phyloP scores from a whole-genome alignment of 2,113 vertebrate genomes.

The Columba livia region DNA sequence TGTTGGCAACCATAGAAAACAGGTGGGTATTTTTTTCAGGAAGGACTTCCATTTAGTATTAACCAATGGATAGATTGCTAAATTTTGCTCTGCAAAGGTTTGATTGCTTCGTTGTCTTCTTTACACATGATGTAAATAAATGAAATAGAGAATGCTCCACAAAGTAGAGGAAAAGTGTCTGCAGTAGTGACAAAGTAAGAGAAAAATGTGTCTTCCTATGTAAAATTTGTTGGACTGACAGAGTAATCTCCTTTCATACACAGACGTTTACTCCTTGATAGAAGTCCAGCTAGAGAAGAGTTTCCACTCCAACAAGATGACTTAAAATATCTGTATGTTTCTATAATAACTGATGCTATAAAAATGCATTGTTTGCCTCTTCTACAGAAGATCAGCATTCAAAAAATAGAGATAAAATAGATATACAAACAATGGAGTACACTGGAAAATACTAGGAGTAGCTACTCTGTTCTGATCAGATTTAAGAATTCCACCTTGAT shows the following conservation, averaged over 20 bases:
- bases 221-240: background rate
- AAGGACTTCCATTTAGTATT: background rate
- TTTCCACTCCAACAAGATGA: background rate
- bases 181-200: background rate
- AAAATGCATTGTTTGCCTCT: background rate
- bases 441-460: background rate
- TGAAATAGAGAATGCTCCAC: background rate
- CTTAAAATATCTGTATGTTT: background rate
- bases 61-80: background rate
- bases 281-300: background rate
- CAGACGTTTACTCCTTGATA: background rate
- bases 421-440: background rate
- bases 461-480: background rate
- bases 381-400: background rate
- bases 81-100: background rate
- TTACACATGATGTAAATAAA: background rate
- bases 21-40: fast-evolving
- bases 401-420: background rate
- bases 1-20: background rate
- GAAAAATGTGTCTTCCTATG: fast-evolving
- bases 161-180: background rate
- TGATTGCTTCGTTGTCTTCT: background rate
- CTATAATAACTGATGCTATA: background rate
- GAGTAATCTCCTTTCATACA: background rate
- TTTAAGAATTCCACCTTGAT: background rate